Evolutionary conservation across 2,113 vertebrate genomes (phyloP).

Genomic region (Trochalopteron elliotii): DNA sequence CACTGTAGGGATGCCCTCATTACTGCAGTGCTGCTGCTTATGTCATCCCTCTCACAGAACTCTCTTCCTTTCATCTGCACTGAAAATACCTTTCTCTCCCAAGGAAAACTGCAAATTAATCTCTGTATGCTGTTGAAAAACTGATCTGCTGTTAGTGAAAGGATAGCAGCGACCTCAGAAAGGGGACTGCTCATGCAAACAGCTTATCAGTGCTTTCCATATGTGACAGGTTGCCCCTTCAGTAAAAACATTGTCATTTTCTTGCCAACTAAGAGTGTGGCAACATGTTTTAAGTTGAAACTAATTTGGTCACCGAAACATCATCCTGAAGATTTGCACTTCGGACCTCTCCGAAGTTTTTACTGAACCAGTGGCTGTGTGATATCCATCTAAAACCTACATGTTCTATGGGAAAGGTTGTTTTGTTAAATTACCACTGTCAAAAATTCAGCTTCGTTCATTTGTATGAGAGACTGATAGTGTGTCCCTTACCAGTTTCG

Average conservation of each 20-base stretch:
- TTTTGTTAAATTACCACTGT: not conserved
- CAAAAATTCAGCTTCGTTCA: not conserved
- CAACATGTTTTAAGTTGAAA: not conserved
- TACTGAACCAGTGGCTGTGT: not conserved
- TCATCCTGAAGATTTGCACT: not conserved
- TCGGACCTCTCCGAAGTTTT: not conserved
- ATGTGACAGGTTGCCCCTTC: not conserved
- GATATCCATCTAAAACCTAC: not conserved
- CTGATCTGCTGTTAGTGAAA: not conserved
- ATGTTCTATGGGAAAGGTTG: not conserved
- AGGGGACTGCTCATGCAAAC: not conserved
- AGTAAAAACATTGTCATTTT: not conserved
- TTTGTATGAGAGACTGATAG: rapidly evolving
- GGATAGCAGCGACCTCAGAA: not conserved
- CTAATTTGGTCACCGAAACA: not conserved
- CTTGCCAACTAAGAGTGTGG: rapidly evolving
- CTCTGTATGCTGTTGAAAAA: not conserved
- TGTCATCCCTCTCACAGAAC: not conserved
- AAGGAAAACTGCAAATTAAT: not conserved
- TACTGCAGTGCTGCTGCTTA: not conserved
- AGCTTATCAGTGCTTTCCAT: not conserved
- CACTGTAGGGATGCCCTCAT: not conserved
- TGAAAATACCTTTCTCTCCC: not conserved
- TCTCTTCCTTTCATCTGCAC: not conserved
- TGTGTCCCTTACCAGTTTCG: rapidly evolving